Percentiles rank a stretch among this genome's conserved stretches.
phyloP scores from a whole-genome alignment of 1,140 invertebrate species.

The Whitmania pigra region DNA sequence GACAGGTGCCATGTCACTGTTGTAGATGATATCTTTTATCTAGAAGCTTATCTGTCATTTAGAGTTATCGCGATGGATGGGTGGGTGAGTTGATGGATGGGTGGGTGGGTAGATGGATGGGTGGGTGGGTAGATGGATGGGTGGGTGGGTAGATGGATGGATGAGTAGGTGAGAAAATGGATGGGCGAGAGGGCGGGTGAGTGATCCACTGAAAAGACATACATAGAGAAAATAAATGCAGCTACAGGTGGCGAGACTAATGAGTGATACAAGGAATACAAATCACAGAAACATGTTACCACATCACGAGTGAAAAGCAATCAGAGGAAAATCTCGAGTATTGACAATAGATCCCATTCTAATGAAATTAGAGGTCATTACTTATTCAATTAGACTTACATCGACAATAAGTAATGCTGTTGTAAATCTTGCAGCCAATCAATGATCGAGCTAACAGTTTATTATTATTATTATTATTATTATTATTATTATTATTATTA shows the following conservation, averaged over 20 bases:
- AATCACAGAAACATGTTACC: background rate
- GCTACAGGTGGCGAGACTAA: background rate
- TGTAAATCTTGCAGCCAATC: background rate
- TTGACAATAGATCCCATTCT: too few relatives aligned
- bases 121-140: too few relatives aligned
- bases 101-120: too few relatives aligned
- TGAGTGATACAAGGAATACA: background rate
- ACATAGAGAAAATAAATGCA: background rate
- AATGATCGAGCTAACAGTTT: too few relatives aligned
- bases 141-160: too few relatives aligned
- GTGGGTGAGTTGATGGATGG: too few relatives aligned
- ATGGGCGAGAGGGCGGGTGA: too few relatives aligned
- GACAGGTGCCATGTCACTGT: too few relatives aligned
- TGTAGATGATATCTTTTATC: too few relatives aligned
- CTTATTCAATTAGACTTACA: background rate
- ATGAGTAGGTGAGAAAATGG: too few relatives aligned
- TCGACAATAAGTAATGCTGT: background rate
- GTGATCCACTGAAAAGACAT: background rate
- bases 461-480: background rate
- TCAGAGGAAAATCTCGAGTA: background rate
- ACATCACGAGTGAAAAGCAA: background rate
- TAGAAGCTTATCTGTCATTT: too few relatives aligned
- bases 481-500: background rate
- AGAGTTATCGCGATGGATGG: too few relatives aligned
- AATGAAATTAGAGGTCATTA: background rate